phyloP scores from a whole-genome alignment of 53 echinoderm and acorn worm species.

The Stichopus horrens region DNA sequence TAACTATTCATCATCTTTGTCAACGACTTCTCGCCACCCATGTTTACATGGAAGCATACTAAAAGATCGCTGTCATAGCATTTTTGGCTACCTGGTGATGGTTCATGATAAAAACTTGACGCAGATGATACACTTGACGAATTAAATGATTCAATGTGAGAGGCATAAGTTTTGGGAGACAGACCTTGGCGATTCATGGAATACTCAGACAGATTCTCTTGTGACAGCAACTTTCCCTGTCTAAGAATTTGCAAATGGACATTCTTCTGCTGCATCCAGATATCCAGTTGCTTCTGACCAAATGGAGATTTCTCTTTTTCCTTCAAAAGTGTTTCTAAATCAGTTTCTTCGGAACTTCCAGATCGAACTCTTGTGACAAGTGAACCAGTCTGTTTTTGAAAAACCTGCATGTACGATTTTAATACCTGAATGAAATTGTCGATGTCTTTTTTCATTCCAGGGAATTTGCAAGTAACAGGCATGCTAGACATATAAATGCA shows the following conservation, averaged over 20 bases:
- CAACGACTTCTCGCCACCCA: not conserved
- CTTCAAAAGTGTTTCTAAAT: slow-evolving; percentile 11
- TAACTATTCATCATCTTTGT: slow-evolving; percentile 16
- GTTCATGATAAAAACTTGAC: not conserved
- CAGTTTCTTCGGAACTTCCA: slow-evolving; percentile 16
- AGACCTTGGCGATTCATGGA: not conserved
- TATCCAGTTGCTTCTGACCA: slow-evolving; percentile 8
- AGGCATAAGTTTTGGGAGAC: not conserved
- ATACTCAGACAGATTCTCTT: not conserved
- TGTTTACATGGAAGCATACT: slow-evolving; percentile 23
- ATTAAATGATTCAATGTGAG: not conserved
- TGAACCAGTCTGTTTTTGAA: not conserved
- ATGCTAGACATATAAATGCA: slow-evolving; percentile 46
- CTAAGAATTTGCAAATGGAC: slow-evolving; percentile 5
- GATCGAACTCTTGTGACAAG: not conserved
- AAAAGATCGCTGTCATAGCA: not conserved
- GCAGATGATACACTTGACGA: not conserved
- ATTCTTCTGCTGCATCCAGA: slow-evolving; percentile 16
- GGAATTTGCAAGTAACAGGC: slow-evolving; percentile 42
- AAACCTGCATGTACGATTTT: not conserved
- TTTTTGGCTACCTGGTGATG: not conserved
- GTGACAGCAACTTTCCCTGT: not conserved
- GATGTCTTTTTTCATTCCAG: slow-evolving; percentile 48
- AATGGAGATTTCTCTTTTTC: slow-evolving; percentile 39
- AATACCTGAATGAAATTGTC: slow-evolving; percentile 5